Percentiles rank a stretch among this genome's conserved stretches.
These are phyloP conservation scores for Venustaconcha ellipsiformis DNA, from an alignment of 1,140 invertebrate genomes.

Conservation along the genomic window DNA sequence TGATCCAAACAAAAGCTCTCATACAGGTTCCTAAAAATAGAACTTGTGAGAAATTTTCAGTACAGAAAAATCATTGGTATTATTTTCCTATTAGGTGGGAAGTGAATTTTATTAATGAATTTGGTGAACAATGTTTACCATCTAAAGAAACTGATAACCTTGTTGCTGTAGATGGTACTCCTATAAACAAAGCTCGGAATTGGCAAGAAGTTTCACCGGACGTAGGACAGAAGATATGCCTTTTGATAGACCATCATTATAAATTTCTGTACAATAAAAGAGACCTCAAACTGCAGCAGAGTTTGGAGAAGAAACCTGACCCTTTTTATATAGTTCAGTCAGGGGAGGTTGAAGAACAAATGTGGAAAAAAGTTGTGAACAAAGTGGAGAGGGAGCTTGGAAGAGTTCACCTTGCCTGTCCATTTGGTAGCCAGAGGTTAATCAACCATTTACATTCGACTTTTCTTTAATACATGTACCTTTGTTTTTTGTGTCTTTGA, in stretches of 20 bases:
- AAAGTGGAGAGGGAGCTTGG: slow-evolving; percentile 57
- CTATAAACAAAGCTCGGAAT: slow-evolving; percentile 56
- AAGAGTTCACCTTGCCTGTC: slow-evolving; percentile 54
- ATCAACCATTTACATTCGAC: too few relatives aligned
- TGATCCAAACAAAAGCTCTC: too few relatives aligned
- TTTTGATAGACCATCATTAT: slow-evolving; percentile 37
- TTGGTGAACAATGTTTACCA: slow-evolving; percentile 51
- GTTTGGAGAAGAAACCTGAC: slow-evolving; percentile 17
- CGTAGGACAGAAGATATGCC: slow-evolving; percentile 44
- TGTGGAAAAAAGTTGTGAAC: slow-evolving; percentile 42
- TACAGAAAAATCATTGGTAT: slow-evolving; percentile 34
- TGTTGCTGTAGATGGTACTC: slow-evolving; percentile 23
- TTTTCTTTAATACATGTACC: too few relatives aligned
- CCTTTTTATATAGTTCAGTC: slow-evolving; percentile 39
- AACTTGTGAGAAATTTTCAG: background rate
- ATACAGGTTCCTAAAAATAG: too few relatives aligned
- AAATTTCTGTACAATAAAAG: slow-evolving; percentile 27
- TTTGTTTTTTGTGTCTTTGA: too few relatives aligned
- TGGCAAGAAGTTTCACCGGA: slow-evolving; percentile 50
- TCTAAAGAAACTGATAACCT: slow-evolving; percentile 45
- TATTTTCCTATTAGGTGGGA: slow-evolving; percentile 52
- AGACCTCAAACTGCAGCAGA: slow-evolving; percentile 28
- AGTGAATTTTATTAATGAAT: slow-evolving; percentile 36
- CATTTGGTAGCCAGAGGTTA: slow-evolving; percentile 63
- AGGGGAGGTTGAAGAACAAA: slow-evolving; percentile 18